A percentile compares a stretch with the other conserved stretches of the same genome.
phyloP scores from a whole-genome alignment of 2,797 vertebrate species.

The Graptemys geographica region DNA sequence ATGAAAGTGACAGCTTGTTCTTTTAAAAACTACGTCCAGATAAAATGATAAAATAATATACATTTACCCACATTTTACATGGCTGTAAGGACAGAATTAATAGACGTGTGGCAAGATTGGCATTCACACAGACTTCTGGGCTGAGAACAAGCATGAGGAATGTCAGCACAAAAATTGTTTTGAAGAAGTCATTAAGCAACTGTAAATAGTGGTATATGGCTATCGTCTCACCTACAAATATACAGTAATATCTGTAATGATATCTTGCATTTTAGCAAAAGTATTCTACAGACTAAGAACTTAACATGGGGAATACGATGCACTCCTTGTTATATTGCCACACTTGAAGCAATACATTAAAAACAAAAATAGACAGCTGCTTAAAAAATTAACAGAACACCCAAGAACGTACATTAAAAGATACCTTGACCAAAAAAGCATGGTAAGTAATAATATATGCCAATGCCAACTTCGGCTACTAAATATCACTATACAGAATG shows the following conservation, averaged over 20 bases:
- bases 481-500: not conserved
- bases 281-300: not conserved
- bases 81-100: not conserved
- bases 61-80: not conserved
- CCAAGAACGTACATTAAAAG: not conserved
- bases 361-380: not conserved
- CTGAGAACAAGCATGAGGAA: not conserved
- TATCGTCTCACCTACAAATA: not conserved
- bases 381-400: not conserved
- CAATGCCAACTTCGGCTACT: not conserved
- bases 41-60: not conserved
- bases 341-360: not conserved
- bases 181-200: not conserved
- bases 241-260: not conserved
- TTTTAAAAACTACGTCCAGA: not conserved
- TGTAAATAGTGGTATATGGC: not conserved
- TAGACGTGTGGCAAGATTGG: not conserved
- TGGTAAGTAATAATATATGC: not conserved
- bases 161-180: not conserved
- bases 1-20: not conserved
- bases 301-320: not conserved
- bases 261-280: not conserved
- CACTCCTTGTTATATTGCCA: not conserved
- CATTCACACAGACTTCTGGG: not conserved
- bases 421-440: not conserved